These are phyloP conservation scores for Miichthys miiuy DNA, from an alignment of 2,797 vertebrate species.

Conservation along the genomic window DNA sequence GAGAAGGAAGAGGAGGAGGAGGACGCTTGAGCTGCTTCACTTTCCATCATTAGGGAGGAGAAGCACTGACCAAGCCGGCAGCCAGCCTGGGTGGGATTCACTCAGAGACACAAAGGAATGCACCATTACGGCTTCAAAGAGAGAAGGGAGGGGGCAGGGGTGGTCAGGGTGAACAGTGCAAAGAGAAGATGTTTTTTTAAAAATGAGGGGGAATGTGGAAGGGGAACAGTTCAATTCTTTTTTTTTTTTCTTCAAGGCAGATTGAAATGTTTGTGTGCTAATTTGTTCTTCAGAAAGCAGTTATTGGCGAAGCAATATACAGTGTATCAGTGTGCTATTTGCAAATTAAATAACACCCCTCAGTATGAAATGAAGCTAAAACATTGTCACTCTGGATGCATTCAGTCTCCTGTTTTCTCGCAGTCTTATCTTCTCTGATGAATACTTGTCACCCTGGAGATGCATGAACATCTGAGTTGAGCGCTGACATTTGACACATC, in stretches of 20 bases:
- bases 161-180: not conserved
- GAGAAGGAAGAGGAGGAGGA: slow-evolving; percentile 39
- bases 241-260: not conserved
- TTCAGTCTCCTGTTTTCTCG: not conserved
- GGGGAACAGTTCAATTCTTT: not conserved
- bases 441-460: slow-evolving; percentile 4
- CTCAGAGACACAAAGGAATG: slow-evolving; percentile 71
- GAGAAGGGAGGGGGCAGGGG: not conserved
- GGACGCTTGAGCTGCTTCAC: slow-evolving; percentile 49
- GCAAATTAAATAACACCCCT: not conserved
- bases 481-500: no score
- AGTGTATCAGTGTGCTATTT: not conserved
- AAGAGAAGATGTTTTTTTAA: not conserved
- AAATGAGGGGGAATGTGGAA: not conserved
- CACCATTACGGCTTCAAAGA: slow-evolving; percentile 65
- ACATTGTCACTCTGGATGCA: not conserved
- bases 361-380: not conserved
- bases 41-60: slow-evolving; percentile 66
- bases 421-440: not conserved
- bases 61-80: slow-evolving; percentile 56
- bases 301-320: not conserved
- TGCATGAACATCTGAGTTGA: not conserved
- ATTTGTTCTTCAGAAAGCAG: not conserved
- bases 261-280: not conserved
- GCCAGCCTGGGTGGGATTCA: slow-evolving; percentile 53